Evolutionary conservation across 2,113 vertebrate species (phyloP).

Genomic region (Mustelus asterias): DNA sequence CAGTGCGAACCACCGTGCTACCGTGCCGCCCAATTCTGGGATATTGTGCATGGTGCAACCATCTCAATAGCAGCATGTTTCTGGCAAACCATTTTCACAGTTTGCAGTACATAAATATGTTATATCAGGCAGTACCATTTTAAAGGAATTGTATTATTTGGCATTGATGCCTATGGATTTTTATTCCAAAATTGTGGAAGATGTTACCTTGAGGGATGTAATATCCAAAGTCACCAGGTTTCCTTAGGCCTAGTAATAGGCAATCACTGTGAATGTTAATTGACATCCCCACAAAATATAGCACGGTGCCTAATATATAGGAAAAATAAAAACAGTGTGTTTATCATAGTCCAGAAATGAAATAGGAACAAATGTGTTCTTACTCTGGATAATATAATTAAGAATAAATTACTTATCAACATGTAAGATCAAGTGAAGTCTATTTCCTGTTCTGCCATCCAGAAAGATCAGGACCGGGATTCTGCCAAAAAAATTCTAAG

Average conservation of each 20-base stretch:
- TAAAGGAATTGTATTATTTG: not conserved
- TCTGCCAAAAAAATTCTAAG: too few relatives aligned
- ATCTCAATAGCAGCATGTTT: not conserved
- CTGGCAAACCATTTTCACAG: not conserved
- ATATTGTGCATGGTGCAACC: not conserved
- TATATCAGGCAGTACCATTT: not conserved
- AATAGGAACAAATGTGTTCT: not conserved
- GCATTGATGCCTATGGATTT: not conserved
- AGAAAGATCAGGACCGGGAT: not conserved
- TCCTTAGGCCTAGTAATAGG: slow-evolving; percentile 71
- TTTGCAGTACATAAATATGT: not conserved
- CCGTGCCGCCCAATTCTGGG: too few relatives aligned
- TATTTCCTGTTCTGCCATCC: not conserved
- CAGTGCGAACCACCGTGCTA: too few relatives aligned
- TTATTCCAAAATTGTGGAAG: not conserved
- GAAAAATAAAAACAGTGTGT: slow-evolving; percentile 21
- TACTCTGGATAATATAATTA: not conserved
- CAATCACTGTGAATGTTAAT: slow-evolving; percentile 88
- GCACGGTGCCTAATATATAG: slow-evolving; percentile 59
- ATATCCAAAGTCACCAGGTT: slow-evolving; percentile 71
- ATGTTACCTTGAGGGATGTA: slow-evolving; percentile 75
- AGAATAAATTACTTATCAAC: not conserved
- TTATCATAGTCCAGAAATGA: not conserved
- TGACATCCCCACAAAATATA: slow-evolving; percentile 75
- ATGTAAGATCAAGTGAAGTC: not conserved